Percentiles rank a stretch among this genome's conserved stretches.
Conservation (phyloP, 2,888 invertebrate genomes). For the Philereme transversata region DNA sequence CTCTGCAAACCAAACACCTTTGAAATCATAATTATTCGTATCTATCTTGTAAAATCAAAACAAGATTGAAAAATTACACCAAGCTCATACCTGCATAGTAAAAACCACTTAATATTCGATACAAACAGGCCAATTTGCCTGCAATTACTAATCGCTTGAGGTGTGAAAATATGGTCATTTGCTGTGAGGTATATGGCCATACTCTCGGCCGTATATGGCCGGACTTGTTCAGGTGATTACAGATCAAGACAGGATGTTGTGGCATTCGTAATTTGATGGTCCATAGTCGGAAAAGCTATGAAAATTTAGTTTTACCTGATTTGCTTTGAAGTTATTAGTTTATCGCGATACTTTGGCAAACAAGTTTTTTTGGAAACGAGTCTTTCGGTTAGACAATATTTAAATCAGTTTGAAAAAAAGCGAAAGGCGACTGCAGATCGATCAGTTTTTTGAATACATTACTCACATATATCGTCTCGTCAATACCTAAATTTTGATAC, state of each 20-base stretch:
- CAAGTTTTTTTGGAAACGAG: too few relatives aligned
- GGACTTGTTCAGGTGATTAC: constrained; percentile 31
- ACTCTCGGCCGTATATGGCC: constrained; percentile 17
- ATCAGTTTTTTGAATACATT: too few relatives aligned
- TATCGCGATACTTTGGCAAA: not conserved
- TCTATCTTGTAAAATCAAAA: not conserved
- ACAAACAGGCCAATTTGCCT: constrained; percentile 47
- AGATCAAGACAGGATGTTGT: constrained; percentile 32
- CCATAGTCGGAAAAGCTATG: constrained; percentile 10
- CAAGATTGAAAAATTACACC: constrained; percentile 18
- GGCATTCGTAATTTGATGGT: constrained; percentile 24
- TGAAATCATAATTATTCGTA: too few relatives aligned
- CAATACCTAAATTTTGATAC: too few relatives aligned
- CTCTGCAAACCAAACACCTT: too few relatives aligned
- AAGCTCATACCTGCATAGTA: constrained; percentile 5
- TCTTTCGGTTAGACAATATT: too few relatives aligned
- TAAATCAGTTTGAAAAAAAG: too few relatives aligned
- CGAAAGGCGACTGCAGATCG: too few relatives aligned
- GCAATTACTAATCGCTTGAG: constrained; percentile 51
- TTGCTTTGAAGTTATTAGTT: too few relatives aligned
- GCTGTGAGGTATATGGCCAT: constrained; percentile 12
- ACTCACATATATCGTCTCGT: too few relatives aligned
- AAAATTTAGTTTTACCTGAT: not conserved
- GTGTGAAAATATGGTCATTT: constrained; percentile 46
- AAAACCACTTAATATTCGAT: constrained; percentile 31